Conservation (phyloP, 2,113 vertebrate genomes). For the Archocentrus centrarchus region DNA sequence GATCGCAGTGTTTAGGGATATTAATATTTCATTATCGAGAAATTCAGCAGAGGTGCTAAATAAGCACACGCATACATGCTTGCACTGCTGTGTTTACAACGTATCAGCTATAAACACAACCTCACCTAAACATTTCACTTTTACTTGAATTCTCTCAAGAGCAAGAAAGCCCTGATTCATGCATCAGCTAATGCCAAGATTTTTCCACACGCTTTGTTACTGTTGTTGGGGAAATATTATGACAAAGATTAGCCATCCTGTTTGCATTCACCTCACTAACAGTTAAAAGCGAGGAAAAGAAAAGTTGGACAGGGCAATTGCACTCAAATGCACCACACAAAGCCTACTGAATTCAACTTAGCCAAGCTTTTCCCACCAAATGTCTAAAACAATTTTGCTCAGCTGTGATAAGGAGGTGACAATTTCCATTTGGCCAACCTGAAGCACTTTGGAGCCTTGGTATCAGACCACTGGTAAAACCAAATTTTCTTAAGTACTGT, state of each 20-base stretch:
- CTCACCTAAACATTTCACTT: slow-evolving; percentile 12
- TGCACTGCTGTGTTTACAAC: slow-evolving; percentile 9
- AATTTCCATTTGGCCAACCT: neutral
- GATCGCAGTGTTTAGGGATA: slow-evolving; percentile 65
- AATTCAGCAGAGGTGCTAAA: slow-evolving; percentile 31
- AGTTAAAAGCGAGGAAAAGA: neutral
- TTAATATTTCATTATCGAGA: slow-evolving; percentile 63
- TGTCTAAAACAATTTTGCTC: neutral
- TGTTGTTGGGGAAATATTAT: slow-evolving; percentile 17
- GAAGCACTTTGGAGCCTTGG: neutral
- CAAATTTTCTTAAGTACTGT: neutral
- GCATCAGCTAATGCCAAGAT: neutral
- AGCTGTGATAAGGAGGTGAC: neutral
- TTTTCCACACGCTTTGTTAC: neutral
- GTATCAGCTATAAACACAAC: slow-evolving; percentile 20
- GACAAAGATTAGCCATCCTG: slow-evolving; percentile 28
- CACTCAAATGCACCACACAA: neutral
- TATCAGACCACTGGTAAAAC: neutral
- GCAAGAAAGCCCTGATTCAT: neutral
- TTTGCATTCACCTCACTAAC: slow-evolving; percentile 21
- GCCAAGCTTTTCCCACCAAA: neutral
- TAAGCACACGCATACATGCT: slow-evolving; percentile 17
- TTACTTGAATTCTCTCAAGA: neutral
- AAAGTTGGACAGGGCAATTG: neutral
- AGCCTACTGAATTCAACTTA: slow-evolving; percentile 14